These are phyloP conservation scores for Argya squamiceps DNA, from an alignment of 2,797 vertebrate genomes.

Conservation along the genomic window DNA sequence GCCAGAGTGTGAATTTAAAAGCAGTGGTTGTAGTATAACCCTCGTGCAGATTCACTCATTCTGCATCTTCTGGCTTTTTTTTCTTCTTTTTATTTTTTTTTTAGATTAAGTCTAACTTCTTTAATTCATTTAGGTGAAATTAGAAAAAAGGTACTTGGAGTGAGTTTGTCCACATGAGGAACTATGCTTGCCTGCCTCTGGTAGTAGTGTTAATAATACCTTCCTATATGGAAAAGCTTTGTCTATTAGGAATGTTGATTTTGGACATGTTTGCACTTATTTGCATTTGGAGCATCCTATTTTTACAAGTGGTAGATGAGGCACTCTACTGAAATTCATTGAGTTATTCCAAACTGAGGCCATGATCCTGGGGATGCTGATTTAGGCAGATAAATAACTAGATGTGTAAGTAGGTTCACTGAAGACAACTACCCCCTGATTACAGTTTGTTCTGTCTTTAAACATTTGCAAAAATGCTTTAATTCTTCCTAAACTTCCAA, in stretches of 20 bases:
- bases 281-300: conserved; percentile 3
- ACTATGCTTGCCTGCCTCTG: not conserved
- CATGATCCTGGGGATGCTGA: not conserved
- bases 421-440: not conserved
- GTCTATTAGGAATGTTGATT: conserved; percentile 1
- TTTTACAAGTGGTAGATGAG: not conserved
- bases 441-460: not conserved
- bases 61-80: not conserved
- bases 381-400: not conserved
- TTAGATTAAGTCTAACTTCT: not conserved
- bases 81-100: not conserved
- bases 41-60: not conserved
- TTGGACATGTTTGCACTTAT: not conserved
- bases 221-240: not conserved
- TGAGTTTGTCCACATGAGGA: not conserved
- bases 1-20: conserved; percentile 49
- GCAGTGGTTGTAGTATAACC: conserved; percentile 1
- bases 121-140: not conserved
- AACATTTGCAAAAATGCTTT: not conserved
- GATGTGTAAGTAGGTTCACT: not conserved
- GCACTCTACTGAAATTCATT: not conserved
- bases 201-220: not conserved
- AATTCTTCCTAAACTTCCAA: not conserved
- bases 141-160: not conserved
- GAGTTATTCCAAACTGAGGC: not conserved